Conservation (phyloP, 1,140 invertebrate species). For the Dryas iulia region DNA sequence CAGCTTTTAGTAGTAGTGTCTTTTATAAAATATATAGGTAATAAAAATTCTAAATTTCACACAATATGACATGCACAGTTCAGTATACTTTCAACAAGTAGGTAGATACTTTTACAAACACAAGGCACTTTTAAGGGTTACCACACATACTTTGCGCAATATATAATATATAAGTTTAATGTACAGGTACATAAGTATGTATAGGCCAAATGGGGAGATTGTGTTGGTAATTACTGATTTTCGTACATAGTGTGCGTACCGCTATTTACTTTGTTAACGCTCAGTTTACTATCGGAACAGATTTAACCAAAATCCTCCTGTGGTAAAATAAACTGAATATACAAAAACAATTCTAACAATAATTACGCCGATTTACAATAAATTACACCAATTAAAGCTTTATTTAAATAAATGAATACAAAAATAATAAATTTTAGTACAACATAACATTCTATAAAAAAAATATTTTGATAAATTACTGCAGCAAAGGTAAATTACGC, state of each 20-base stretch:
- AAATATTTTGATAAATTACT: constrained; percentile 23
- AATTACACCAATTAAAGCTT: too few species aligned
- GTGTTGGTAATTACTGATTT: constrained; percentile 70
- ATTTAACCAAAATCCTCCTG: not conserved
- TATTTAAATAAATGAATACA: too few species aligned
- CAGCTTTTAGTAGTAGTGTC: too few species aligned
- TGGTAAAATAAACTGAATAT: too few species aligned
- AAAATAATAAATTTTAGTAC: not conserved
- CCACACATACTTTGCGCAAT: not conserved
- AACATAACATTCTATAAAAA: not conserved
- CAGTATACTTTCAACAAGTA: not conserved
- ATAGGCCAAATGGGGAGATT: constrained; percentile 39
- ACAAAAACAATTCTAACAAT: too few species aligned
- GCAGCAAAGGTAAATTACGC: constrained; percentile 39
- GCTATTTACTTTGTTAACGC: constrained; percentile 22
- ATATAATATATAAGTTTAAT: not conserved
- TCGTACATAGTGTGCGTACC: constrained; percentile 53
- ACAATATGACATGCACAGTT: not conserved
- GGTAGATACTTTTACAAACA: too few species aligned
- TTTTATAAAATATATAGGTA: too few species aligned
- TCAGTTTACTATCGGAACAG: not conserved
- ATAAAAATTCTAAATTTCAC: too few species aligned
- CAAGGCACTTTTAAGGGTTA: not conserved
- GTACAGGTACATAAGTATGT: not conserved
- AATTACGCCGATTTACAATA: too few species aligned